These are phyloP conservation scores for Phoebastria nigripes DNA, from an alignment of 2,797 vertebrate genomes.

Conservation along the genomic window DNA sequence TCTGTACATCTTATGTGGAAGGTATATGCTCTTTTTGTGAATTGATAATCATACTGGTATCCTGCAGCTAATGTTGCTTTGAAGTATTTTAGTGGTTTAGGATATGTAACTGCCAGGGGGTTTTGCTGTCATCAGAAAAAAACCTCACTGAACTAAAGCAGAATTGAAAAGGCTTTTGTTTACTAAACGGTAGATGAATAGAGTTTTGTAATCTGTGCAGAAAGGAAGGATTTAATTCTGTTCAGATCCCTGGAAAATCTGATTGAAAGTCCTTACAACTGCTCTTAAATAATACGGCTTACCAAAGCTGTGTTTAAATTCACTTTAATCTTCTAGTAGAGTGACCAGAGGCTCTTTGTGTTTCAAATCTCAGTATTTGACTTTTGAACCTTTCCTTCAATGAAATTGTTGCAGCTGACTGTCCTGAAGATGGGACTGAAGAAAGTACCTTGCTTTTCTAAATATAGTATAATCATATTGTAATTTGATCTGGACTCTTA, in stretches of 20 bases:
- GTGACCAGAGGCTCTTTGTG: background rate
- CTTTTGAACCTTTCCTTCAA: background rate
- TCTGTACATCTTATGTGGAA: constrained; percentile 72
- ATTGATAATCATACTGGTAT: background rate
- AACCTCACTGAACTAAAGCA: background rate
- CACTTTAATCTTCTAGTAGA: background rate
- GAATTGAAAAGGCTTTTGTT: background rate
- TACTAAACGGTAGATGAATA: background rate
- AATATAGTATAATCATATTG: background rate
- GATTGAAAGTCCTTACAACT: background rate
- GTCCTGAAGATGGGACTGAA: background rate
- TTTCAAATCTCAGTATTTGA: background rate
- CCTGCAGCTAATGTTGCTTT: background rate
- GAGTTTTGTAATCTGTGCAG: background rate
- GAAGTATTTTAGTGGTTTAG: background rate
- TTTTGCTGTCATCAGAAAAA: background rate
- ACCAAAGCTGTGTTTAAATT: background rate
- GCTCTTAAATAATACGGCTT: background rate
- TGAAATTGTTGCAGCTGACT: background rate
- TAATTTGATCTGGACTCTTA: background rate
- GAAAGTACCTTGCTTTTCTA: background rate
- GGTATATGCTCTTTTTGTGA: constrained; percentile 34
- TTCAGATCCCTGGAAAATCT: background rate
- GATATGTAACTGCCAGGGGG: background rate
- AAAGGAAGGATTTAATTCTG: background rate